Evolutionary conservation across 2,888 invertebrate species (phyloP), one percentile per base, ranked within the genome.

Genomic region (Exocentrus adspersus): DNA sequence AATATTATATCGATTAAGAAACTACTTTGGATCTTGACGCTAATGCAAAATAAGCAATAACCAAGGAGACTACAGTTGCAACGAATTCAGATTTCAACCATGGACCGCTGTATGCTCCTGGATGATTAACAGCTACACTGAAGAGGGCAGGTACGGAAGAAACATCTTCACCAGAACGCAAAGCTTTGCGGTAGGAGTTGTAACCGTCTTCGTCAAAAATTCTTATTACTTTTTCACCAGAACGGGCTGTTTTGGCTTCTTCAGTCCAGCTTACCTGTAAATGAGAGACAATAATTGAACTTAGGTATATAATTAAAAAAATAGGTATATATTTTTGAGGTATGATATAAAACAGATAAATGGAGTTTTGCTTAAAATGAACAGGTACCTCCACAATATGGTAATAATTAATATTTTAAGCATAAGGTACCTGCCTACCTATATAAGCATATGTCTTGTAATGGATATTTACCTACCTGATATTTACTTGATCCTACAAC

Each of bases 121-220:
- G 87, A 75, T 93, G 91, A 72, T 89, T 87, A 6, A 94, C 83
- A 48, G 88, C 86, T 17, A 95, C 87, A 24, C 90, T 89, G 60
- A 90, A 87, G 2, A 95, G 82, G 0, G 92, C 88, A 69, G 90
- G 88, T 2, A 93, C 87, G 24, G 86, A 83, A 4, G 86, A 84
- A 1, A 88, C 86, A 61, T 89, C 87, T 70, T 93, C 92, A 69
- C 91, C 91, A 62, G 89, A 85, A 53, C 92, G 87, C 17, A 90
- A 85, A 3, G 92, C 94, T 80, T 97, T 95, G 62, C 93, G 90
- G 58, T 96, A 87, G 4, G 90, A 89, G 0, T 93, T 90, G 84
- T 92, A 97, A 63, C 95, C 94, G 78, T 98, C 97, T 84, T 98
- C 97, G 74, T 97, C 96, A 76, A 92, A 92, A 16, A 98, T 85